Percentiles rank a stretch among this genome's conserved stretches.
Conservation (phyloP, 1,140 invertebrate species). For the Pectinophora gossypiella region DNA sequence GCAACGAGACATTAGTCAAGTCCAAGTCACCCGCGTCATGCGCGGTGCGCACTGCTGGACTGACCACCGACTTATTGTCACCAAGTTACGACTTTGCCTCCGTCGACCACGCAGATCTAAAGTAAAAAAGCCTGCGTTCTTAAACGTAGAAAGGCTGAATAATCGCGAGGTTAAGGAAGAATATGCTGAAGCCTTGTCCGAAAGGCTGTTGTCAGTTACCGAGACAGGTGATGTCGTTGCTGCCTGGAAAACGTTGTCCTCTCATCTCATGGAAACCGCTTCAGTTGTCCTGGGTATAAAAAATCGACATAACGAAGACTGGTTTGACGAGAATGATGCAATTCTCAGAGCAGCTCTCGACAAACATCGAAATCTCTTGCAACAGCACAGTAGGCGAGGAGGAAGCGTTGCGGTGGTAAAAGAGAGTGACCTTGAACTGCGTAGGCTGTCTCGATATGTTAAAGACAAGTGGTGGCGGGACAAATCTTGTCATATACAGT, state of each 20-base stretch:
- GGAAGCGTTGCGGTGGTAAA: slow-evolving; percentile 8
- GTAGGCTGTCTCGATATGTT: slow-evolving; percentile 10
- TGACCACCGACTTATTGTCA: slow-evolving; percentile 19
- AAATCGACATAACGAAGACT: slow-evolving; percentile 14
- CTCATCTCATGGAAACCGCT: slow-evolving; percentile 14
- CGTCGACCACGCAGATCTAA: slow-evolving; percentile 13
- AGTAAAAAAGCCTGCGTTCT: neutral
- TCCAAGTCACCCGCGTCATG: slow-evolving; percentile 29
- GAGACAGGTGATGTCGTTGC: slow-evolving; percentile 1
- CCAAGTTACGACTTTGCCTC: slow-evolving; percentile 16
- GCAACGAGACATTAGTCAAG: slow-evolving; percentile 20
- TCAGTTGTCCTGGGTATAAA: slow-evolving; percentile 8
- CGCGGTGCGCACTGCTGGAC: slow-evolving; percentile 28
- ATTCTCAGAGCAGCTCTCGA: slow-evolving; percentile 10
- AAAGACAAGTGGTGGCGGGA: slow-evolving; percentile 27
- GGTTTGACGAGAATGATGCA: slow-evolving; percentile 25
- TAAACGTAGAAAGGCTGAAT: slow-evolving; percentile 14
- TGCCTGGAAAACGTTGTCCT: slow-evolving; percentile 11
- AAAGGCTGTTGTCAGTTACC: neutral
- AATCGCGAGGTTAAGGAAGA: slow-evolving; percentile 8
- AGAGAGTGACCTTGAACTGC: slow-evolving; percentile 13
- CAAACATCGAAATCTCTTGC: slow-evolving; percentile 13
- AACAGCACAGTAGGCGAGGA: neutral
- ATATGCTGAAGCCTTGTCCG: neutral
- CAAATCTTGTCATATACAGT: slow-evolving; percentile 17